Conservation (phyloP, 2,113 vertebrate species). For the Otocyon megalotis region DNA sequence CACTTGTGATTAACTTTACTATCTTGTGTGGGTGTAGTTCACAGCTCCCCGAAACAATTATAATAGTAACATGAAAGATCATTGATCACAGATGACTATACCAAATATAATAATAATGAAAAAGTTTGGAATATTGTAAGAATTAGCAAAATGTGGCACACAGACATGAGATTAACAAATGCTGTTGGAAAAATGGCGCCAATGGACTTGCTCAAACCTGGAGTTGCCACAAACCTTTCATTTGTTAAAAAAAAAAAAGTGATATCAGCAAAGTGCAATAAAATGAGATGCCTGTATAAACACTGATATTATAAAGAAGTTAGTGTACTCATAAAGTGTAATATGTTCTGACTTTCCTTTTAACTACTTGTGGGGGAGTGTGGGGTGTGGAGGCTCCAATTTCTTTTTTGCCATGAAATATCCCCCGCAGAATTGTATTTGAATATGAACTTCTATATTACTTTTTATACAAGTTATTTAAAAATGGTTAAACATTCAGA, state of each 20-base stretch:
- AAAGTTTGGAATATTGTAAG: neutral
- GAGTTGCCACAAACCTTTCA: neutral
- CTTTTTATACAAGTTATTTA: constrained; percentile 59
- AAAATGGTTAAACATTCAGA: constrained; percentile 69
- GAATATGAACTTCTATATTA: neutral
- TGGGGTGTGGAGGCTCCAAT: neutral
- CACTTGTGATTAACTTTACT: neutral
- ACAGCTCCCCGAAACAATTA: neutral
- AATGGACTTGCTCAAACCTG: neutral
- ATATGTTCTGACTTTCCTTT: constrained; percentile 62
- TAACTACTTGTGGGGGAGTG: neutral
- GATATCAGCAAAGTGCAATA: neutral
- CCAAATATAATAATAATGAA: neutral
- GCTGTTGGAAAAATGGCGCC: neutral
- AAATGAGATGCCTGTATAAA: neutral
- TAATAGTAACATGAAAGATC: neutral
- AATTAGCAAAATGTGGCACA: neutral
- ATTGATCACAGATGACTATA: neutral
- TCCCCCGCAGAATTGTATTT: neutral
- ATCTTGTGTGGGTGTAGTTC: neutral
- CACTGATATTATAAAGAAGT: constrained; percentile 53
- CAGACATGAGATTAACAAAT: neutral
- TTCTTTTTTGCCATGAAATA: neutral
- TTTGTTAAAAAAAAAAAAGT: neutral
- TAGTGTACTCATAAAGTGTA: constrained; percentile 61